phyloP scores from a whole-genome alignment of 2,888 invertebrate species.

The Eristalis pertinax region DNA sequence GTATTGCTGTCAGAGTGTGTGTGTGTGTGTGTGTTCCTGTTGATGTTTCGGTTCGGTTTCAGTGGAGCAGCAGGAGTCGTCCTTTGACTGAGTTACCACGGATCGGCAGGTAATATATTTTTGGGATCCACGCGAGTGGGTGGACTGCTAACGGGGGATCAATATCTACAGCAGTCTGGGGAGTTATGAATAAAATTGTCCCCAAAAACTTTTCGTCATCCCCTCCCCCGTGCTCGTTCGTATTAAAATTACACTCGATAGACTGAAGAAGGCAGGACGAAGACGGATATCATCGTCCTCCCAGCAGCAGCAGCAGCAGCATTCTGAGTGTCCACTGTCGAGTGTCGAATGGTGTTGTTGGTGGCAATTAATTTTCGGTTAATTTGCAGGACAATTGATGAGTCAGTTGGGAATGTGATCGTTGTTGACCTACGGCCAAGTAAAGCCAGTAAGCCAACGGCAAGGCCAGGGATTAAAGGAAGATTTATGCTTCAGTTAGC shows the following conservation, averaged over 20 bases:
- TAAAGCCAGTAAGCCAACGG: slow-evolving; percentile 53
- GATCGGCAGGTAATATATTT: slow-evolving; percentile 59
- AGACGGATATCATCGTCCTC: slow-evolving; percentile 45
- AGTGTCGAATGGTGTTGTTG: slow-evolving; percentile 11
- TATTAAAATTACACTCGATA: slow-evolving; percentile 50
- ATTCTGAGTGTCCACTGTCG: slow-evolving; percentile 14
- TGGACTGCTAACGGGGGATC: slow-evolving; percentile 48
- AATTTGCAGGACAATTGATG: slow-evolving; percentile 70
- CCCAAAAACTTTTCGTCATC: neutral
- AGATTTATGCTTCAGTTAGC: slow-evolving; percentile 63
- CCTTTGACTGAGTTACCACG: slow-evolving; percentile 48
- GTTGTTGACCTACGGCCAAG: slow-evolving; percentile 57
- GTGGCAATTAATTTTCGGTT: slow-evolving; percentile 67
- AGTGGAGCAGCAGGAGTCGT: neutral
- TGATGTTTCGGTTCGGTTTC: slow-evolving; percentile 55
- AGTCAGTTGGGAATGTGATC: slow-evolving; percentile 66
- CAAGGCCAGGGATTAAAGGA: slow-evolving; percentile 64
- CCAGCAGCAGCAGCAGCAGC: too few relatives aligned
- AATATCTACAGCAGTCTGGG: slow-evolving; percentile 59
- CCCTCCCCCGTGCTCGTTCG: neutral
- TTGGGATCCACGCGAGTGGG: slow-evolving; percentile 34
- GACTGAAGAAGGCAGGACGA: slow-evolving; percentile 41
- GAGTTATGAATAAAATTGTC: slow-evolving; percentile 68
- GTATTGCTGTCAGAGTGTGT: neutral
- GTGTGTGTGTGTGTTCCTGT: slow-evolving; percentile 30